Evolutionary conservation across 2,888 invertebrate species (phyloP).

Genomic region (Tetropium fuscum): DNA sequence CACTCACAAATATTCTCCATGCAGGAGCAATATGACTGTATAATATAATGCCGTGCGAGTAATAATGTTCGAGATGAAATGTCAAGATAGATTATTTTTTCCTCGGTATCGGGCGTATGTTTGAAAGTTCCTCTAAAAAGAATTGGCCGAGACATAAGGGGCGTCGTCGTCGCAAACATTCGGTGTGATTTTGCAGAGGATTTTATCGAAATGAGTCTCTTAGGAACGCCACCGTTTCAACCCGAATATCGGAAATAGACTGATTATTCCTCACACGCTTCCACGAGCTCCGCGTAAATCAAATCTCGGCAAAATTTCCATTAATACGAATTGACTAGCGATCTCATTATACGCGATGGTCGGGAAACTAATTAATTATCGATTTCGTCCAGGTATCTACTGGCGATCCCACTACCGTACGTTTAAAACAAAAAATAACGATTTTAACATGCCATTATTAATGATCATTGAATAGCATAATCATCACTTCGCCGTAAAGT

Average conservation of each 20-base stretch:
- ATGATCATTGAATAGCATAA: too few species aligned
- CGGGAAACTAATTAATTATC: conserved; percentile 3
- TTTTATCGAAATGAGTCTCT: conserved; percentile 22
- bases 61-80: background rate
- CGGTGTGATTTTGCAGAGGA: conserved; percentile 5
- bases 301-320: conserved; percentile 46
- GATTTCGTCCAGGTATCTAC: too few species aligned
- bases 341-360: conserved; percentile 1
- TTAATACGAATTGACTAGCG: conserved; percentile 34
- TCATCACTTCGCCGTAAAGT: too few species aligned
- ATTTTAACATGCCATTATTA: too few species aligned
- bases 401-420: too few species aligned
- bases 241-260: conserved; percentile 50
- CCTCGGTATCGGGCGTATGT: background rate
- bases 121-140: background rate
- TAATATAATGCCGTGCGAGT: too few species aligned
- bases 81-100: conserved; percentile 1
- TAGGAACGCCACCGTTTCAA: conserved; percentile 23
- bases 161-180: background rate
- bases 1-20: too few species aligned
- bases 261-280: conserved; percentile 51
- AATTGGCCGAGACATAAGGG: background rate
- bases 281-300: conserved; percentile 51
- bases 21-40: too few species aligned
- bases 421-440: too few species aligned